Conservation (phyloP, 1,140 invertebrate species). For the Gryon sp. region DNA sequence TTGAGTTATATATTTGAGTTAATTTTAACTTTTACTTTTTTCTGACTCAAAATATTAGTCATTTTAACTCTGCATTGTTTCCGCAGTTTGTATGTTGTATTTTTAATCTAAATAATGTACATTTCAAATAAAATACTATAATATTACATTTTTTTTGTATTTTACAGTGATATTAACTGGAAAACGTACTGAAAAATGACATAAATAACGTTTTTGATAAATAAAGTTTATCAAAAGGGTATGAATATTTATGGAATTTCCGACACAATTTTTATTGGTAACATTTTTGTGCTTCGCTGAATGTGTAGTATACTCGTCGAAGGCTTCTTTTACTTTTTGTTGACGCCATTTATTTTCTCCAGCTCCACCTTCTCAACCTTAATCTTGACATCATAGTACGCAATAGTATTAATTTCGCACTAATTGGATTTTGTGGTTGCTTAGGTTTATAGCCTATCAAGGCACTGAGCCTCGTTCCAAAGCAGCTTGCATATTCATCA, state of each 20-base stretch:
- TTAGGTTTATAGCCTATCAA: slow-evolving; percentile 74
- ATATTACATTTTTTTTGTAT: too few relatives aligned
- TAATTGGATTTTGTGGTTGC: slow-evolving; percentile 79
- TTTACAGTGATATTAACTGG: too few relatives aligned
- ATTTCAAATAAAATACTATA: too few relatives aligned
- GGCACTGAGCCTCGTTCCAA: slow-evolving; percentile 50
- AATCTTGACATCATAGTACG: slow-evolving; percentile 61
- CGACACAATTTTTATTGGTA: slow-evolving; percentile 29
- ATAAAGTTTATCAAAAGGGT: too few relatives aligned
- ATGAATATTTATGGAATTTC: slow-evolving; percentile 42
- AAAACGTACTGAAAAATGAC: too few relatives aligned
- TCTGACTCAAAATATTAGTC: too few relatives aligned
- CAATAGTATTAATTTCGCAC: slow-evolving; percentile 74
- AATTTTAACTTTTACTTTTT: too few relatives aligned
- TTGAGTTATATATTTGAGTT: too few relatives aligned
- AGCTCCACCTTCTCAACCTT: slow-evolving; percentile 55
- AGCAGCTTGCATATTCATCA: slow-evolving; percentile 74
- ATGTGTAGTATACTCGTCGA: background rate
- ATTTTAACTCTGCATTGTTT: too few relatives aligned
- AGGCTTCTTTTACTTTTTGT: slow-evolving; percentile 48
- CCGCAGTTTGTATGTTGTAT: too few relatives aligned
- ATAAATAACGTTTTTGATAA: too few relatives aligned
- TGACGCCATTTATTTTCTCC: slow-evolving; percentile 50
- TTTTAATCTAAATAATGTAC: too few relatives aligned
- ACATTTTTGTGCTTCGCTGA: slow-evolving; percentile 35